Base-by-base conservation (phyloP, 30 jellyfish, hydroid and myxozoan species). In the Sanderia malayensis region DNA sequence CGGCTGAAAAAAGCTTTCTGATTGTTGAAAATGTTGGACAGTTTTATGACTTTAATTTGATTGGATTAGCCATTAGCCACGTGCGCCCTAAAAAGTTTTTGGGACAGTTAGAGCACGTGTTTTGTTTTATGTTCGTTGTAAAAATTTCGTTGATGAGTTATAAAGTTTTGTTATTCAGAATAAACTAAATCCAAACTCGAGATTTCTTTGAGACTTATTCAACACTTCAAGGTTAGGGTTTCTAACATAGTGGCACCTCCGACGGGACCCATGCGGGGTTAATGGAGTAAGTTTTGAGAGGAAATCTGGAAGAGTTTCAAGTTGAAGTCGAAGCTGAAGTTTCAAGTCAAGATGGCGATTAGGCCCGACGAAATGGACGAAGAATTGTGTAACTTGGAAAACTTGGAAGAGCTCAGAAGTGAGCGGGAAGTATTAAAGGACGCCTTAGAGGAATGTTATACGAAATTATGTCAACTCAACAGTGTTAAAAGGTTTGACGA, bases 161-260 rank as follows among this genome's bases (percentile, higher is more conserved):
- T n/a, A n/a, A n/a, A n/a, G n/a, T n/a, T n/a, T n/a, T n/a, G n/a
- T n/a, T n/a, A n/a, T n/a, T n/a, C n/a, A n/a, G n/a, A n/a, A n/a
- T n/a, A n/a, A n/a, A n/a, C n/a, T n/a, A n/a, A n/a, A n/a, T n/a
- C n/a, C n/a, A n/a, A n/a, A n/a, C n/a, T n/a, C n/a, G n/a, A n/a
- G n/a, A n/a, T n/a, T n/a, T n/a, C n/a, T n/a, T n/a, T n/a, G n/a
- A n/a, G n/a, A n/a, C n/a, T n/a, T n/a, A n/a, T n/a, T n/a, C n/a
- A n/a, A n/a, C n/a, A n/a, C n/a, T n/a, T n/a, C n/a, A n/a, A n/a
- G n/a, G n/a, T n/a, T n/a, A n/a, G n/a, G n/a, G n/a, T n/a, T n/a
- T n/a, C n/a, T n/a, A n/a, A n/a, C n/a, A n/a, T n/a, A n/a, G n/a
- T 69, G 81, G 81, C 81, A 69, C 68, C 81, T 69, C 70, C 81